These are phyloP conservation scores for Caenorhabditis sp. DNA, from an alignment of 2,888 invertebrate genomes.

Conservation along the genomic window DNA sequence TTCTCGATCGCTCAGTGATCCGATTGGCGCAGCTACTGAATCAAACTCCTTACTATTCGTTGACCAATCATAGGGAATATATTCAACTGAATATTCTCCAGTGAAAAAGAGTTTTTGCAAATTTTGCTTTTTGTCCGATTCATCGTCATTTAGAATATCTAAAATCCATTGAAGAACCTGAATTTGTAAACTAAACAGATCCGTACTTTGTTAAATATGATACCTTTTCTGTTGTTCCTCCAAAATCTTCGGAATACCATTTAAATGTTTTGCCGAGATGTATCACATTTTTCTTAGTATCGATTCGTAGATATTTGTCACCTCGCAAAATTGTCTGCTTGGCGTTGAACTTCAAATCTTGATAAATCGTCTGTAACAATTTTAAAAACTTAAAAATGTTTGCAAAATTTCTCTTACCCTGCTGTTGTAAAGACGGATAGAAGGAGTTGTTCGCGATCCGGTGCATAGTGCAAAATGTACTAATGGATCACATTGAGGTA, in stretches of 20 bases:
- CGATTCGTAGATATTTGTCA: conserved; percentile 71
- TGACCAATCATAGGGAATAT: conserved; percentile 56
- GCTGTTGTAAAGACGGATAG: conserved; percentile 72
- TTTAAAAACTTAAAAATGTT: too few species aligned
- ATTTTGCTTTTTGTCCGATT: conserved; percentile 45
- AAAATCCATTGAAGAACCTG: conserved; percentile 56
- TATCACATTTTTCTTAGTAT: conserved; percentile 69
- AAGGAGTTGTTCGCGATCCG: conserved; percentile 74
- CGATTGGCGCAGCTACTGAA: background rate
- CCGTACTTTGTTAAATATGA: too few species aligned
- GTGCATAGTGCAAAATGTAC: conserved; percentile 74
- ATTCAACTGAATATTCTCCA: conserved; percentile 61
- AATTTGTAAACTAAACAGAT: background rate
- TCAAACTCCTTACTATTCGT: conserved; percentile 46
- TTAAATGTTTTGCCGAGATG: conserved; percentile 73
- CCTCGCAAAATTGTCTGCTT: conserved; percentile 67
- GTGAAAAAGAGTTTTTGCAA: conserved; percentile 51
- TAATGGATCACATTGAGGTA: conserved; percentile 72
- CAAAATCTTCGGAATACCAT: conserved; percentile 74
- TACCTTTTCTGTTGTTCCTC: conserved; percentile 60
- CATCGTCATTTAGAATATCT: conserved; percentile 37
- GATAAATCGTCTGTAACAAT: conserved; percentile 35
- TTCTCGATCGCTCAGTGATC: background rate
- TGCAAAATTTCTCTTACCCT: too few species aligned
- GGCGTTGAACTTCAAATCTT: conserved; percentile 40